Base-by-base conservation (phyloP, 2,888 invertebrate genomes). In the Hypsopygia costalis region DNA sequence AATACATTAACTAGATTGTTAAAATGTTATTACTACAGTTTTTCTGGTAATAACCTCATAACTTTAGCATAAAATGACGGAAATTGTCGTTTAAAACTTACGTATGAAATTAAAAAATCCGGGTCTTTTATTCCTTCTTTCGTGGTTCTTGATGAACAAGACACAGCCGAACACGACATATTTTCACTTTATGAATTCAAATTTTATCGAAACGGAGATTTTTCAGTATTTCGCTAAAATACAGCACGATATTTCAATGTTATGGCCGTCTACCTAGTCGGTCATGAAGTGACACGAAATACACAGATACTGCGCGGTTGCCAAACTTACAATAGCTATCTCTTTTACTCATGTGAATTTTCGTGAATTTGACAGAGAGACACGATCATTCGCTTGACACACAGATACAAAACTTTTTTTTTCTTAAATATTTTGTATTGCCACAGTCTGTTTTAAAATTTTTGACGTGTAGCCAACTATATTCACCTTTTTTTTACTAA, bases 111-210 rank as follows among this genome's bases (percentile, higher is more conserved):
- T n/a, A 32, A 38, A 11, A 38, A 32, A 7, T 38, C 38, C 6
- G 38, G 38, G 33, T 38, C 33, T 38, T 38, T 38, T 11, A 38
- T 32, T 8, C 38, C 38, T 16, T 12, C 38, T 38, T 33, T 38
- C 1, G 33, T 38, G 10, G 38, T 38, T 38, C 38, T 38, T 27
- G 38, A 38, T 6, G 25, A 25, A 33, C 38, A 38, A 33, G 20
- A 25, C 33, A 33, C 38, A 25, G 33, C 38, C 1, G 32, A 33
- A 33, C 38, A 38, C 38, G 38, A 25, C 38, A 38, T 38, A 33
- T 41, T 31, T 31, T 25, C 21, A 42, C 40, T 10, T 29, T 25
- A 5, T 25, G 8, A 25, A 25, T 8, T 5, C n/a, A 7, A 25
- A 4, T n/a, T 1, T 8, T 4, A n/a, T 7, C 8, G 7, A 5